These are phyloP conservation scores for Poecilia velifera DNA, from an alignment of 2,797 vertebrate genomes.

Conservation along the genomic window DNA sequence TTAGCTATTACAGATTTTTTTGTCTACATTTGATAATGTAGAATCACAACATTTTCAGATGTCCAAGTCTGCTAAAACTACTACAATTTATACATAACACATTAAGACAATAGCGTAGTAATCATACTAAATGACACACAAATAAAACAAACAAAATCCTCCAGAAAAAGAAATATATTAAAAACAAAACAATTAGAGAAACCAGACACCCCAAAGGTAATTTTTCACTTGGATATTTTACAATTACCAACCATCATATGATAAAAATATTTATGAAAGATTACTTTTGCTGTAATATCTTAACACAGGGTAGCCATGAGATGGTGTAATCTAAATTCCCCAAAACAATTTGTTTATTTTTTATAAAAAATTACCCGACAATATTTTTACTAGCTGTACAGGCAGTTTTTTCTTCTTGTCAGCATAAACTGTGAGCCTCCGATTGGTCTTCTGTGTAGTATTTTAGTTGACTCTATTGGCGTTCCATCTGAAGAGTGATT, in stretches of 20 bases:
- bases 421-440: slow-evolving; percentile 9
- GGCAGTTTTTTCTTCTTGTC: neutral
- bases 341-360: neutral
- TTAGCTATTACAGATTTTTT: neutral
- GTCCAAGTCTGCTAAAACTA: neutral
- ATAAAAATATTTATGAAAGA: neutral
- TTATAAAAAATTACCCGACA: neutral
- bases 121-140: neutral
- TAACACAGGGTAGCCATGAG: neutral
- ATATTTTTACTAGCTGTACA: neutral
- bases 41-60: neutral
- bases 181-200: neutral
- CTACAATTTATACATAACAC: neutral
- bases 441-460: neutral
- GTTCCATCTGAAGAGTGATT: slow-evolving; percentile 37
- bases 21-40: neutral
- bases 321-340: neutral
- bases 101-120: neutral
- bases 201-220: neutral
- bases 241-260: neutral
- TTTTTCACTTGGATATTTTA: neutral
- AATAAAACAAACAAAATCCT: neutral
- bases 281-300: neutral
- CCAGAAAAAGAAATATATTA: neutral
- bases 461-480: slow-evolving; percentile 18